A percentile compares a stretch with the other conserved stretches of the same genome.
Evolutionary conservation across 2,888 invertebrate genomes (phyloP).

Genomic region (Rhamphomyia laevipes): DNA sequence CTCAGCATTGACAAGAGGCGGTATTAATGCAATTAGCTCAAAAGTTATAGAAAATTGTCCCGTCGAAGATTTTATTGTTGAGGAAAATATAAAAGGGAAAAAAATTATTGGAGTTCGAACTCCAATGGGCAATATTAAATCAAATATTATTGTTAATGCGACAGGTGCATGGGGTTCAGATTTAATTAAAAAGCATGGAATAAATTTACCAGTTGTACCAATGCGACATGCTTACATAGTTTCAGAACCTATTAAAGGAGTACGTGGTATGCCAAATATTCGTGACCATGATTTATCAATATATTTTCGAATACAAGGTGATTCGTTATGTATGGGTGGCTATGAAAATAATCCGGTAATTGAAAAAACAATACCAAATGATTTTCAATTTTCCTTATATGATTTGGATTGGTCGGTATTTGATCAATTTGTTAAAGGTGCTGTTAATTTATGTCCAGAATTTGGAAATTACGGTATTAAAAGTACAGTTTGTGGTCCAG

Average conservation of each 20-base stretch:
- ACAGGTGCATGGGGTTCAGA: slow-evolving; percentile 70
- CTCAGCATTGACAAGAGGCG: slow-evolving; percentile 56
- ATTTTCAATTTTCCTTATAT: slow-evolving; percentile 73
- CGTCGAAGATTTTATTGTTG: slow-evolving; percentile 57
- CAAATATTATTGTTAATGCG: slow-evolving; percentile 62
- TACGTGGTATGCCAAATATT: slow-evolving; percentile 66
- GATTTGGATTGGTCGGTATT: slow-evolving; percentile 82
- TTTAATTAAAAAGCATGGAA: slow-evolving; percentile 38
- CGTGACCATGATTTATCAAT: slow-evolving; percentile 75
- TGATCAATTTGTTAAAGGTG: slow-evolving; percentile 59
- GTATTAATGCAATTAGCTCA: slow-evolving; percentile 43
- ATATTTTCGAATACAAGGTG: slow-evolving; percentile 75
- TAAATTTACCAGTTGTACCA: slow-evolving; percentile 61
- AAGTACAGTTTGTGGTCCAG: slow-evolving; percentile 80
- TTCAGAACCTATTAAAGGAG: slow-evolving; percentile 65
- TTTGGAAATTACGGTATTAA: slow-evolving; percentile 66
- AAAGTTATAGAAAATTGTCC: slow-evolving; percentile 64
- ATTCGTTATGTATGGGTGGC: slow-evolving; percentile 72
- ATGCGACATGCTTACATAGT: slow-evolving; percentile 86
- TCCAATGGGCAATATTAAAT: slow-evolving; percentile 54
- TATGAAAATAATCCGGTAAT: slow-evolving; percentile 79
- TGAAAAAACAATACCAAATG: slow-evolving; percentile 60
- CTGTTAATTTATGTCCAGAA: slow-evolving; percentile 60
- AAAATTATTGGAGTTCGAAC: slow-evolving; percentile 69
- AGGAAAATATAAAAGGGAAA: slow-evolving; percentile 41